Base-by-base conservation (phyloP, 1,140 invertebrate genomes). In the Aphaenogaster floridana region DNA sequence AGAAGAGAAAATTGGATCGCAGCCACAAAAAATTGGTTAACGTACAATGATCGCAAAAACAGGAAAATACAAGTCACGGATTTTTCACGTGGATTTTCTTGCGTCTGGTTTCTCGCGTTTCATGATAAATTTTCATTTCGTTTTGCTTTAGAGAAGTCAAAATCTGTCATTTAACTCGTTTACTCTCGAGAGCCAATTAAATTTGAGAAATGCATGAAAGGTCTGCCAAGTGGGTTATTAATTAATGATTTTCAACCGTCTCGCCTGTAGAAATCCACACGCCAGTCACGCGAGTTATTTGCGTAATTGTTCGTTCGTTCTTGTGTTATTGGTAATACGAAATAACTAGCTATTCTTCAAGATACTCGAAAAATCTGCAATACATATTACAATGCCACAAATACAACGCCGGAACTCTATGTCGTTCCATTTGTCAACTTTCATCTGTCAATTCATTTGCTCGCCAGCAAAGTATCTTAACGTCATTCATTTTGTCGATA, bases 21-120 rank as follows among this genome's bases (percentile, higher is more conserved):
- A 21, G 34, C 77, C 15, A 36, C 42, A 50, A 79, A 79, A 79
- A 79, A 64, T 79, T 48, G 28, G 42, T 64, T 79, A 64, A 36
- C 45, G 28, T n/a, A 8, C 45, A 57, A 79, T 6, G 13, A 28
- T 8, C 11, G 17, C 15, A 21, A 61, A 77, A 77, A 66, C 21
- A 48, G 17, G 28, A 28, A 57, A 72, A 72, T 11, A 52, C 6
- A 57, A 59, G n/a, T n/a, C 5, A 48, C 71, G 34, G 17, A 57
- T 39, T 74, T 57, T 74, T 54, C 8, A 0, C 8, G 17, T 42
- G 11, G 15, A 17, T 15, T 34, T 17, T 74, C 28, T 48, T 13
- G 21, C 21, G 36, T 42, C 9, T n/a, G 21, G 17, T 15, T 13
- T 54, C 17, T 54, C 52, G 11, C 9, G 34, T 2, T 54, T 42